Conservation (phyloP, 2,797 vertebrate genomes). For the Psittacula derbiana region DNA sequence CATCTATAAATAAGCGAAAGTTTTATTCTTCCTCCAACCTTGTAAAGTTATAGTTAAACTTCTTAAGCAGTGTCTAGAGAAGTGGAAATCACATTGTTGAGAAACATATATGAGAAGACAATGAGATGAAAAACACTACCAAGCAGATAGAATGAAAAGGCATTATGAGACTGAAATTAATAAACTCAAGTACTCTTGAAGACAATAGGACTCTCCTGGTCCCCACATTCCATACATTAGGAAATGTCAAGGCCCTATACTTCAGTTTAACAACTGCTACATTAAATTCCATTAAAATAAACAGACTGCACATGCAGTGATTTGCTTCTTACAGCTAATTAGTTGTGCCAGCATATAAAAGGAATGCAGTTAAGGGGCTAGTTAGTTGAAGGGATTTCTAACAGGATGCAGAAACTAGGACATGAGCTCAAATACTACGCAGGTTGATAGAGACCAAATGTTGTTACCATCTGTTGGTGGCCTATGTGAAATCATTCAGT, state of each 20-base stretch:
- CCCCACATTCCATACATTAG: neutral
- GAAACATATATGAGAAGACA: neutral
- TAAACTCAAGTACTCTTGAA: neutral
- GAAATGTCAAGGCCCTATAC: neutral
- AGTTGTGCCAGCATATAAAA: neutral
- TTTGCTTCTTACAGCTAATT: slow-evolving; percentile 1
- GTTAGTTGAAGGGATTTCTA: slow-evolving; percentile 2
- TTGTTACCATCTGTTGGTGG: slow-evolving; percentile 46
- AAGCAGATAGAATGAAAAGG: neutral
- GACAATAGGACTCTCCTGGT: neutral
- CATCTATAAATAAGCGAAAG: slow-evolving; percentile 36
- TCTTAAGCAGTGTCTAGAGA: neutral
- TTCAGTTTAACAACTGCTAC: neutral
- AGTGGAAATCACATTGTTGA: neutral
- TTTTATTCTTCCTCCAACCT: slow-evolving; percentile 43
- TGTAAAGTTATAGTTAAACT: slow-evolving; percentile 31
- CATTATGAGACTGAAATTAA: neutral
- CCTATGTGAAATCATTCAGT: slow-evolving; percentile 23
- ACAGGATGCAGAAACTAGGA: slow-evolving; percentile 42
- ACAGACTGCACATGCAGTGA: neutral
- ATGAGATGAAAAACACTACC: neutral
- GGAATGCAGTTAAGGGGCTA: neutral
- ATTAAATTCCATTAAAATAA: neutral
- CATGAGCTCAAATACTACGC: neutral
- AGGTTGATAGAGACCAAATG: slow-evolving; percentile 49